Base-by-base conservation (phyloP, 2,888 invertebrate species). In the Peribatodes rhomboidaria region DNA sequence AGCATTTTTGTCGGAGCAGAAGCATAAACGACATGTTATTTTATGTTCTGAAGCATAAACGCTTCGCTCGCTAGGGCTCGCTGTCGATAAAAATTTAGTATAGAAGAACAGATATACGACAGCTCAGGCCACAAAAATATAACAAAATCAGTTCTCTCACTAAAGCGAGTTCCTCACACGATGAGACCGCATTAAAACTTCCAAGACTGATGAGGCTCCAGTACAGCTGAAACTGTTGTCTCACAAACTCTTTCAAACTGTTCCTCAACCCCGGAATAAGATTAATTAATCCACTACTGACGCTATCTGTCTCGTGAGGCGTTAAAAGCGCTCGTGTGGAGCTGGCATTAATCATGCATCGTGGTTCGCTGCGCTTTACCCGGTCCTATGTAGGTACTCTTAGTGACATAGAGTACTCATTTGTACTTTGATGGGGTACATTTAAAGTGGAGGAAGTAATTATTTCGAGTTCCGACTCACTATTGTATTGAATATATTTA, bases 321-420 rank as follows among this genome's bases (percentile, higher is more conserved):
- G 59, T 41, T 56, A 56, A 63, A 63, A 59, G 57, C 61, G 56
- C 42, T 37, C 53, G 50, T n/a, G 47, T 60, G 42, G 22, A 67
- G 52, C 42, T 16, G 31, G 53, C 61, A 63, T 67, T 64, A 67
- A 61, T 61, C 64, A 47, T 47, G 47, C 61, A 67, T 58, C 55
- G 49, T 20, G 54, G 49, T 61, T 64, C 62, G 55, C 22, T 61
- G 59, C 56, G 37, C 64, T 31, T 37, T 49, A 61, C 39, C 56
- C 37, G 47, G n/a, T 20, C n/a, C 50, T 16, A 49, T n/a, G 2
- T 46, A 46, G n/a, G n/a, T n/a, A n/a, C n/a, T n/a, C n/a, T n/a
- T n/a, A n/a, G 44, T 20, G 14, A 10, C 47, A 22, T 1, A 3
- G n/a, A 49, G 47, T 44, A 44, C 44, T 44, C 13, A 31, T 27